phyloP scores from a whole-genome alignment of 2,113 vertebrate genomes.

The Notechis scutatus region DNA sequence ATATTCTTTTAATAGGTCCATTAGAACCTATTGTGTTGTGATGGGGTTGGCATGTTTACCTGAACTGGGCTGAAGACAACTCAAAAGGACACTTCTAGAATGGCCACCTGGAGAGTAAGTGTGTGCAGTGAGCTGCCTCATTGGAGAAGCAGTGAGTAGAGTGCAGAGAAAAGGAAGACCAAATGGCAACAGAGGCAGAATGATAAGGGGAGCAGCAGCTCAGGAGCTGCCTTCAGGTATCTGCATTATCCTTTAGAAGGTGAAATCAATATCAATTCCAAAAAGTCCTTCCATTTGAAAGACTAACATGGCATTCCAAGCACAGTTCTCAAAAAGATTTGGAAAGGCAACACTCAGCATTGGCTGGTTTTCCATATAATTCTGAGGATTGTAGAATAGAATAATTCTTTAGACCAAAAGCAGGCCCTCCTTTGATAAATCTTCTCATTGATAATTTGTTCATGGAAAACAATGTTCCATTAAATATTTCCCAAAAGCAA shows the following conservation, averaged over 20 bases:
- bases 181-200: neutral
- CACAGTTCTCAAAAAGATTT: neutral
- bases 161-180: neutral
- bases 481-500: neutral
- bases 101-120: neutral
- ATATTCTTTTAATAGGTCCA: neutral
- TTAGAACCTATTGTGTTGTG: neutral
- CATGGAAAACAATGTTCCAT: neutral
- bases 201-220: neutral
- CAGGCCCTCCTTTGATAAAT: neutral
- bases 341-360: neutral
- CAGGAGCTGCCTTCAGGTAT: neutral
- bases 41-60: neutral
- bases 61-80: neutral
- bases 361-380: neutral
- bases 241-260: neutral
- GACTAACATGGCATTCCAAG: neutral
- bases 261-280: neutral
- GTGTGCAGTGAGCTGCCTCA: neutral
- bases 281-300: neutral
- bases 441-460: neutral
- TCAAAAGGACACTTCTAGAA: neutral
- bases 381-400: neutral
- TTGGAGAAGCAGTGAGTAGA: neutral
- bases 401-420: neutral